phyloP scores from a whole-genome alignment of 2,113 vertebrate species.

The Riparia riparia region DNA sequence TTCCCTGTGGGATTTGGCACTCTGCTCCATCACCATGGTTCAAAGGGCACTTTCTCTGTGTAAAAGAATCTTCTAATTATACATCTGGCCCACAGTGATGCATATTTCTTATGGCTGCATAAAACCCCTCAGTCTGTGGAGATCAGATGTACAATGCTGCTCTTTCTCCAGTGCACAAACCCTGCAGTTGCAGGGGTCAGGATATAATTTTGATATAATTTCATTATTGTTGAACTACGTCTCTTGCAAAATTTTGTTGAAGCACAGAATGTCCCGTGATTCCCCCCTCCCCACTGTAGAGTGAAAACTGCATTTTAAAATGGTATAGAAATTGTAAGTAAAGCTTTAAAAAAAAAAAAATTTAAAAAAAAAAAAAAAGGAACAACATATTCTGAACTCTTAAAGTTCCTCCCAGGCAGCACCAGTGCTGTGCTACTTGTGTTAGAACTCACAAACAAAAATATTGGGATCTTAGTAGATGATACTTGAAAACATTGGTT shows the following conservation, averaged over 20 bases:
- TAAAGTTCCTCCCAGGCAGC: neutral
- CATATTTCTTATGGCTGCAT: slow-evolving; percentile 22
- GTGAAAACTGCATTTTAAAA: neutral
- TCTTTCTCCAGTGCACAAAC: slow-evolving; percentile 11
- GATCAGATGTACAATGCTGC: slow-evolving; percentile 2
- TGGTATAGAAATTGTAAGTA: neutral
- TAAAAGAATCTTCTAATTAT: slow-evolving; percentile 52
- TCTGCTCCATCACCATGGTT: slow-evolving; percentile 4
- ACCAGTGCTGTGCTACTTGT: neutral
- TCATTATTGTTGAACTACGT: neutral
- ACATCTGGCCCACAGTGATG: slow-evolving; percentile 17
- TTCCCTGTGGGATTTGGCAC: slow-evolving; percentile 54
- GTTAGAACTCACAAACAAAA: neutral
- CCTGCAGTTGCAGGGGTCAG: neutral
- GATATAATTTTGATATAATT: slow-evolving; percentile 24
- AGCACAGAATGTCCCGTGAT: neutral
- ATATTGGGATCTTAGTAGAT: neutral
- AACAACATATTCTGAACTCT: neutral
- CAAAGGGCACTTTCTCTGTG: slow-evolving; percentile 51
- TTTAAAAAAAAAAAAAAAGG: neutral
- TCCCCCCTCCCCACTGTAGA: neutral
- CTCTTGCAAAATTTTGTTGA: neutral
- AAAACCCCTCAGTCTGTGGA: slow-evolving; percentile 8
- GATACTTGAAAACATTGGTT: neutral
- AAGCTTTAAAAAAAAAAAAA: neutral